A percentile compares a stretch with the other conserved stretches of the same genome.
These are phyloP conservation scores for Nothoprocta pentlandii DNA, from an alignment of 2,113 vertebrate species.

Conservation along the genomic window DNA sequence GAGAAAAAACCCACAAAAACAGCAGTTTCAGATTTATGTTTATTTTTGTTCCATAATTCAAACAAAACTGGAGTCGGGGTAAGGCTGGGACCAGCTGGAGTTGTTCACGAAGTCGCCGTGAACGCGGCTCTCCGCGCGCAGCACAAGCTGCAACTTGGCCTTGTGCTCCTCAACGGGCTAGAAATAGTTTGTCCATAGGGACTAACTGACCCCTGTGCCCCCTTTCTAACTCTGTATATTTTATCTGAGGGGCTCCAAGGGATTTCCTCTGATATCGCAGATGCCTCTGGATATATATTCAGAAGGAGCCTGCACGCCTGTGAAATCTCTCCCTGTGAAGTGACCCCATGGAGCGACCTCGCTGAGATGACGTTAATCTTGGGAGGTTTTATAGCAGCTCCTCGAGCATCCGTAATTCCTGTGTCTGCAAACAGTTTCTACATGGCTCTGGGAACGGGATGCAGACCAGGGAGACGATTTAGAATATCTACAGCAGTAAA, in stretches of 20 bases:
- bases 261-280: conserved; percentile 8
- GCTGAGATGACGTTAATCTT: neutral
- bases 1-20: neutral
- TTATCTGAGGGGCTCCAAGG: conserved; percentile 13
- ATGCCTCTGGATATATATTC: conserved; percentile 21
- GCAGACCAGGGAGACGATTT: neutral
- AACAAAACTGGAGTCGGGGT: neutral
- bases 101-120: neutral
- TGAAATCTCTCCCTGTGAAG: conserved; percentile 55
- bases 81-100: neutral
- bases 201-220: neutral
- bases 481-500: conserved; percentile 6
- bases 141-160: neutral
- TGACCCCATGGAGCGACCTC: neutral
- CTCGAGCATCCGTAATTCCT: conserved; percentile 3
- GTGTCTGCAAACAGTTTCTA: conserved; percentile 23
- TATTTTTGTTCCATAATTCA: neutral
- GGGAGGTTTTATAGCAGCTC: neutral
- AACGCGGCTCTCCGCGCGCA: neutral
- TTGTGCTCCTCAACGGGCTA: neutral
- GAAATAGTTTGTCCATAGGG: neutral
- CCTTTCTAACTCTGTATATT: neutral
- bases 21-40: neutral
- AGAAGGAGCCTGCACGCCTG: conserved; percentile 1
- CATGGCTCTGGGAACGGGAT: neutral